Conservation (phyloP, 92 coral and sea anemone genomes). For the Epizoanthus rinbou region DNA sequence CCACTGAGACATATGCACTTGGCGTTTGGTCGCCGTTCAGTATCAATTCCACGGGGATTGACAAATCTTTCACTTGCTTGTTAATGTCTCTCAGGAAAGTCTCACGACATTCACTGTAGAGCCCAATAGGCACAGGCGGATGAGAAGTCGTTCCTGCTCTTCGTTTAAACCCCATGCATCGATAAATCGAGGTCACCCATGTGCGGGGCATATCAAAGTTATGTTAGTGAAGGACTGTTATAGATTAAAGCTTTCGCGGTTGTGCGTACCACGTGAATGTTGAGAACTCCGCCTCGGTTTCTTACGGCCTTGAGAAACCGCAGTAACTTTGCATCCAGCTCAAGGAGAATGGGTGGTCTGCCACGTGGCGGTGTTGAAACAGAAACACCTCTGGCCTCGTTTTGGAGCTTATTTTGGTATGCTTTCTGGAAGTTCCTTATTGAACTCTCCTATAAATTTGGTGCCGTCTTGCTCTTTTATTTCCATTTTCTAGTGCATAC, state of each 20-base stretch:
- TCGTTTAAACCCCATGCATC: slow-evolving; percentile 5
- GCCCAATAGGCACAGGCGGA: slow-evolving; percentile 30
- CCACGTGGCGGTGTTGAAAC: slow-evolving; percentile 10
- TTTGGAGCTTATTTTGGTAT: slow-evolving; percentile 4
- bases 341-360: slow-evolving; percentile 35
- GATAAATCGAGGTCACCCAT: not conserved
- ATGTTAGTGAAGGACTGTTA: slow-evolving; percentile 26
- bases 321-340: slow-evolving; percentile 21
- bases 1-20: slow-evolving; percentile 30
- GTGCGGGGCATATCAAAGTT: slow-evolving; percentile 22
- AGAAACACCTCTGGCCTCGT: slow-evolving; percentile 16
- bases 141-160: slow-evolving; percentile 21
- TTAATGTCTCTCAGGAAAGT: slow-evolving; percentile 27
- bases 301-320: slow-evolving; percentile 26
- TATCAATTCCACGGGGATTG: slow-evolving; percentile 1
- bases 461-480: slow-evolving; percentile 19
- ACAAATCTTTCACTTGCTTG: not conserved
- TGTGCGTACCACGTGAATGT: slow-evolving; percentile 14
- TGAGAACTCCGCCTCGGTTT: slow-evolving; percentile 22
- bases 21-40: slow-evolving; percentile 25
- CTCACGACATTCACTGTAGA: slow-evolving; percentile 18
- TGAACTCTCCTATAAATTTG: slow-evolving; percentile 21
- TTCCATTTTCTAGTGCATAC: slow-evolving; percentile 24
- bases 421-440: slow-evolving; percentile 16
- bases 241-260: not conserved